Evolutionary conservation across 2,113 vertebrate species (phyloP), one percentile per base, ranked within the genome.

Genomic region (Sander lucioperca): DNA sequence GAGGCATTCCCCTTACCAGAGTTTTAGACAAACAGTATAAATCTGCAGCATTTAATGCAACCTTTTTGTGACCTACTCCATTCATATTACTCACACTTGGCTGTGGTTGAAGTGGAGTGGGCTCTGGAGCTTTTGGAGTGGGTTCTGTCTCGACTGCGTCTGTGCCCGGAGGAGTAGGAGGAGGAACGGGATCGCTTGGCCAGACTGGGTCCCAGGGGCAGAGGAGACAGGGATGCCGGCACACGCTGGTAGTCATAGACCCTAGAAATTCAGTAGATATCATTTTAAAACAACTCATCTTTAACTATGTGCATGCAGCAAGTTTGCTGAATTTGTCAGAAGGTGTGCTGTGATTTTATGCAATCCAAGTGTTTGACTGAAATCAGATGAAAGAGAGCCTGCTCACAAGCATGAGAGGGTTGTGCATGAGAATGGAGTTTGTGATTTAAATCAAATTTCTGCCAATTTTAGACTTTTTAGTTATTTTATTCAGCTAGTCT

Each of bases 241-340:
- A 96, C 95, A 47, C 94, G 95, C 91, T 96, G 95, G 91, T 95
- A 95, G 90, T 96, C 95, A 53, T 95, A 95, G 25, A 93, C 90
- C 91, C 95, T 96, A 77, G 43, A 77, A 85, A 85, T 65, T 18
- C 58, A 79, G 39, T 2, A 80, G 18, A 75, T 5, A 74, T 11
- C 48, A 16, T 65, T 74, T 50, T 16, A 61, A 59, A 86, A 64
- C 2, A 58, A 47, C 5, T 27, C 3, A n/a, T 30, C 18, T 78
- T 68, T 47, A 58, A 76, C 10, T 65, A 10, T 72, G 18, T 70
- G 23, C 4, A 19, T 68, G 25, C 30, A n/a, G 14, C 45, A 10
- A 4, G 13, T 51, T 21, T 75, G n/a, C 2, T 43, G 5, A 43
- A 48, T 69, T 18, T 79, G 39, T 78, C 3, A 2, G 19, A 62